Evolutionary conservation across 2,113 vertebrate genomes (phyloP), one percentile per base, ranked within the genome.

Genomic region (Neolamprologus sp.): DNA sequence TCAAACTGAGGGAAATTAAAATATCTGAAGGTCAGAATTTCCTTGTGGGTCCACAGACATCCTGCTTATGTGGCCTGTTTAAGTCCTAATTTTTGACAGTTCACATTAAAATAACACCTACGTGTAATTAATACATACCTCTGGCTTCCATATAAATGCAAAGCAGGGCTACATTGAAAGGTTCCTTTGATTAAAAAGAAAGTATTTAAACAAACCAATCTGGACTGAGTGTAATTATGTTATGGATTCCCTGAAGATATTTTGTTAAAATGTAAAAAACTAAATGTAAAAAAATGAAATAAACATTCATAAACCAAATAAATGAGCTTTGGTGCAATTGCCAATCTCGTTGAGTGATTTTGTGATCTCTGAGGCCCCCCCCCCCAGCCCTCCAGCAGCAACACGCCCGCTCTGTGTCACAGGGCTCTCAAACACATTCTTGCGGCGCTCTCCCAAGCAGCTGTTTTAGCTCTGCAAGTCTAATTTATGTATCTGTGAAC

Each of bases 401-500:
- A 19, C 19, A 37, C 11, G 14, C 71, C 40, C 5, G 3, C 47
- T 23, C 23, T 8, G 9, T 81, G 65, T 85, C 84, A 55, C 83
- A 3, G 14, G 4, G 14, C 40, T 42, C 71, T 33, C 79, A 42
- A 42, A 65, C 90, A 55, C 49, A 17, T 2, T 8, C 80, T 60
- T 83, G 12, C n/a, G 51, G 30, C 26, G 2, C 28, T 80, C 81
- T 75, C 71, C 23, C 42, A 28, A 80, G 85, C 63, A 82, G 81
- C 60, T 87, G 90, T 82, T 90, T 90, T 63, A 54, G 3, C 81
- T 87, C 82, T 81, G 21, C 30, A 7, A 84, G 79, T 87, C 88
- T 88, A 91, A 88, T 91, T 91, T 90, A 82, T 82, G 63, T 65
- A 82, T 92, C 65, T 81, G 88, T 2, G 37, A 89, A 84, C 88